Percentiles rank a stretch among this genome's conserved stretches.
Evolutionary conservation across 2,797 vertebrate genomes (phyloP).

Genomic region (Cichlasoma orientale): DNA sequence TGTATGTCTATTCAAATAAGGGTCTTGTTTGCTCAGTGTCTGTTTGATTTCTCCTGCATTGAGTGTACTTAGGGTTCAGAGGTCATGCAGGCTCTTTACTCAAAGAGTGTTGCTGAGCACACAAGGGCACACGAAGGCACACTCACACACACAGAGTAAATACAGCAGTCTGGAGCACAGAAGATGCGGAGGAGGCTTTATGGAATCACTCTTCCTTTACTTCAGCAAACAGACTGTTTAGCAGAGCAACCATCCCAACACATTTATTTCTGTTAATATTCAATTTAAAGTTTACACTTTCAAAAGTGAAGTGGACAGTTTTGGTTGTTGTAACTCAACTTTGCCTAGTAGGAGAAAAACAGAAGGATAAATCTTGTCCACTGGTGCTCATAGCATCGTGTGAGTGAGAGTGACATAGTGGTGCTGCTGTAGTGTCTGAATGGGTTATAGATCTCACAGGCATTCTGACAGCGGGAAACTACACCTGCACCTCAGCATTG

Average conservation of each 20-base stretch:
- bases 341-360: neutral
- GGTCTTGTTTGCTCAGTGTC: conserved; percentile 75
- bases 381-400: neutral
- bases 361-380: neutral
- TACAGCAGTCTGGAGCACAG: conserved; percentile 78
- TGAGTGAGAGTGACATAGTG: conserved; percentile 36
- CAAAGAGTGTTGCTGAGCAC: conserved; percentile 74
- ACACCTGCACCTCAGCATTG: conserved; percentile 81
- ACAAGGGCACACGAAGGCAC: conserved; percentile 74
- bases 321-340: neutral
- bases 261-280: conserved; percentile 40
- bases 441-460: conserved; percentile 68
- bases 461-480: conserved; percentile 82
- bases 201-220: conserved; percentile 72
- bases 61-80: conserved; percentile 79
- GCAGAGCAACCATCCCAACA: conserved; percentile 59
- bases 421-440: conserved; percentile 55
- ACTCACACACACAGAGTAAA: conserved; percentile 73
- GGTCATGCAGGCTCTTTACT: conserved; percentile 80
- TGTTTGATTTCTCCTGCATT: conserved; percentile 80
- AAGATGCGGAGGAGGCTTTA: conserved; percentile 74
- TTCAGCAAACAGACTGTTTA: conserved; percentile 76
- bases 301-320: neutral
- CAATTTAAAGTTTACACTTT: conserved; percentile 17
- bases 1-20: conserved; percentile 77